Evolutionary conservation across 2,888 invertebrate species (phyloP).

Genomic region (Malthinus flaveolus): DNA sequence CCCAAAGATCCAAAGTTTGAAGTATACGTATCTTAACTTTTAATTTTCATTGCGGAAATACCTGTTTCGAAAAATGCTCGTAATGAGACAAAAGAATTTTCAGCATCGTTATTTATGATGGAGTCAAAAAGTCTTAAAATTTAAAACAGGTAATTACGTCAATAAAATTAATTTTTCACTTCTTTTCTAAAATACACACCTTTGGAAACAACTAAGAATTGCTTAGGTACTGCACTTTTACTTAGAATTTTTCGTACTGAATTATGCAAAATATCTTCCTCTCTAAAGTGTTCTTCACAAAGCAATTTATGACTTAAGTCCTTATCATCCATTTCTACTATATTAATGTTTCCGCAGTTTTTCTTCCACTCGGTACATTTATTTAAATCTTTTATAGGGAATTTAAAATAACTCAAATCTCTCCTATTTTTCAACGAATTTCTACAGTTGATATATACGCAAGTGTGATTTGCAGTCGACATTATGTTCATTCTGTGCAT

Average conservation of each 20-base stretch:
- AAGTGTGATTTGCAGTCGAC: background rate
- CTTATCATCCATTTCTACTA: background rate
- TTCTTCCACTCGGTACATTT: constrained; percentile 5
- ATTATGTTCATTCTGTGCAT: background rate
- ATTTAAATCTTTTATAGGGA: background rate
- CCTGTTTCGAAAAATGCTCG: no score
- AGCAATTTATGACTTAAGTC: constrained; percentile 1
- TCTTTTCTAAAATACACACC: background rate
- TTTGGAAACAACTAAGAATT: background rate
- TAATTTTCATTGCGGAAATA: no score
- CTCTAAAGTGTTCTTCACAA: constrained; percentile 3
- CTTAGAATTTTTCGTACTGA: background rate
- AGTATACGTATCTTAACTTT: no score
- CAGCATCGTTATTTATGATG: no score
- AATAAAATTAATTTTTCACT: no score
- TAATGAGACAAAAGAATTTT: no score
- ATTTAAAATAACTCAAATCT: background rate
- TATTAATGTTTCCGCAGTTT: constrained; percentile 6
- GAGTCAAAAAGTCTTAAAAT: no score
- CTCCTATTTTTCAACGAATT: background rate
- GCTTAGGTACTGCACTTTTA: background rate
- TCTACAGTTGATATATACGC: background rate
- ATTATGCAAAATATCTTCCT: background rate
- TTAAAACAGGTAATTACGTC: background rate
- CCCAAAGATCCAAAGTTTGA: no score